These are phyloP conservation scores for Sebastolobus alascanus DNA, from an alignment of 2,797 vertebrate genomes.

Conservation along the genomic window DNA sequence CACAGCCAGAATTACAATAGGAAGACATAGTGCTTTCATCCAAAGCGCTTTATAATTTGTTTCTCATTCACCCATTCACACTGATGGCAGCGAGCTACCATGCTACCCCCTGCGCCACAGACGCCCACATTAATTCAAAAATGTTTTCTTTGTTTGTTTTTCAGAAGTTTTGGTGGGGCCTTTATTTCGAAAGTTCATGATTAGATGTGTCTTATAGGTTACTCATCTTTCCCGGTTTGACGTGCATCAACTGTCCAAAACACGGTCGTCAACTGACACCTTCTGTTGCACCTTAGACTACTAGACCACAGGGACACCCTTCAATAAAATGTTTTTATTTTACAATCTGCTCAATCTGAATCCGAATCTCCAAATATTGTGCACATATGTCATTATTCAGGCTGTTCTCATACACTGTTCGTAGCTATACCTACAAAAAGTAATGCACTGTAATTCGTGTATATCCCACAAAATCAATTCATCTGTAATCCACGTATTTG, in stretches of 20 bases:
- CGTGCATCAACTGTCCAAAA: not conserved
- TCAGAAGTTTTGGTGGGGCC: not conserved
- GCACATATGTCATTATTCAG: not conserved
- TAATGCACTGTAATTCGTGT: not conserved
- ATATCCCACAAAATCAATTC: too few relatives aligned
- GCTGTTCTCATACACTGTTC: not conserved
- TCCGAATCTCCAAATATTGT: not conserved
- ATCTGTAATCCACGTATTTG: too few relatives aligned
- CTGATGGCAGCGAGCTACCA: not conserved
- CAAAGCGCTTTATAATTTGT: not conserved
- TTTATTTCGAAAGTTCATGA: not conserved
- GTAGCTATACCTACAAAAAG: not conserved
- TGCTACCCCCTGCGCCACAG: not conserved
- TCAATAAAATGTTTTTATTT: too few relatives aligned
- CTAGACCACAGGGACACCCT: not conserved
- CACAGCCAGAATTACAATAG: conserved; percentile 1
- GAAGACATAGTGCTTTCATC: not conserved
- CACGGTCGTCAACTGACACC: too few relatives aligned
- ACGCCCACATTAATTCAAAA: not conserved
- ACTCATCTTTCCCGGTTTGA: not conserved
- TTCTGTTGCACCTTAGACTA: not conserved
- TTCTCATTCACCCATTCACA: not conserved
- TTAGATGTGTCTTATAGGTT: not conserved
- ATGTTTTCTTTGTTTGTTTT: not conserved
- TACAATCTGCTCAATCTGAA: too few relatives aligned